Conservation (phyloP, 2,113 vertebrate genomes). For the Scartelaos histophorus region DNA sequence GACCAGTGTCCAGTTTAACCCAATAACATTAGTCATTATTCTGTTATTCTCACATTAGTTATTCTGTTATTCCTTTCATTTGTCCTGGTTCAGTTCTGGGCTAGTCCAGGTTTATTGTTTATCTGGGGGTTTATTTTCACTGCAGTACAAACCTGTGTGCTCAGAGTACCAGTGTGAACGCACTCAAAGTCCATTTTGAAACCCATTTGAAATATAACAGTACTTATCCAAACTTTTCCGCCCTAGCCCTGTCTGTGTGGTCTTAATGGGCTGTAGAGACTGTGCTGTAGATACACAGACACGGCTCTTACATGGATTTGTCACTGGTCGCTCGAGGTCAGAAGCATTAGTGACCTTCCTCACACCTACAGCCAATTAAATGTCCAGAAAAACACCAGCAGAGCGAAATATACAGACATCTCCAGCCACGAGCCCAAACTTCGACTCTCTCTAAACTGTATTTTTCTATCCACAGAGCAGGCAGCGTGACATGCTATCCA, state of each 20-base stretch:
- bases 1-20: too few relatives aligned
- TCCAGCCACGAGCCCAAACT: constrained; percentile 20
- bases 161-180: too few relatives aligned
- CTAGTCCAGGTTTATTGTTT: too few relatives aligned
- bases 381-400: not conserved
- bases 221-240: not conserved
- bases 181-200: too few relatives aligned
- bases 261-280: constrained; percentile 6
- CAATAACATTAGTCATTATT: too few relatives aligned
- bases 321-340: constrained; percentile 1
- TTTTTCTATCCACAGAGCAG: constrained; percentile 4
- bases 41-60: too few relatives aligned
- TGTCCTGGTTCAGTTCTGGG: too few relatives aligned
- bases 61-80: too few relatives aligned
- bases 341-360: constrained; percentile 28
- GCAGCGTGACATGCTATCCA: not conserved
- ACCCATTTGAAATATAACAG: not conserved
- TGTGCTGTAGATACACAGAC: not conserved
- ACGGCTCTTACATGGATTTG: not conserved
- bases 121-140: too few relatives aligned
- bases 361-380: constrained; percentile 22
- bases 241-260: not conserved
- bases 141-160: too few relatives aligned
- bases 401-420: not conserved
- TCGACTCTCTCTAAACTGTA: constrained; percentile 5